Evolutionary conservation across 2,888 invertebrate species (phyloP).

Genomic region (Sesamia inferens): DNA sequence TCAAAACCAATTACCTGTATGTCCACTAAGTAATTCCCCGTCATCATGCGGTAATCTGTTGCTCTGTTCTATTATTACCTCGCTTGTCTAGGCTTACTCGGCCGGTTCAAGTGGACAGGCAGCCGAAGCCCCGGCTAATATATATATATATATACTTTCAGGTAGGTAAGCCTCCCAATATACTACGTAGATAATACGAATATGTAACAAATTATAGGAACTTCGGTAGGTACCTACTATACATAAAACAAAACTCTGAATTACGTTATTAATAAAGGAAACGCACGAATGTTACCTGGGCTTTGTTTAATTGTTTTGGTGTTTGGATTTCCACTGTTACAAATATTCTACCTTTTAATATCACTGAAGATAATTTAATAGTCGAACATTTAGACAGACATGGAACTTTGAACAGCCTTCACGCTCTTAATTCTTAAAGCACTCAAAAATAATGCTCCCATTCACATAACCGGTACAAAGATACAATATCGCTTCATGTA

Average conservation of each 20-base stretch:
- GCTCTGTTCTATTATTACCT: neutral
- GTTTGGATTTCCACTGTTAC: constrained; percentile 1
- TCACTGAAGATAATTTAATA: neutral
- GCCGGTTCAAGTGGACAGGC: neutral
- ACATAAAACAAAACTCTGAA: constrained; percentile 7
- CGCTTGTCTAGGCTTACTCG: neutral
- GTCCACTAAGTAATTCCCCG: neutral
- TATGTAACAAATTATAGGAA: constrained; percentile 10
- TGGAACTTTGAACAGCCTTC: neutral
- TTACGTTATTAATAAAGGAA: constrained; percentile 26
- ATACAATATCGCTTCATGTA: too few relatives aligned
- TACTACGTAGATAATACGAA: neutral
- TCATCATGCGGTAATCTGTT: neutral
- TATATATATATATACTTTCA: constrained; percentile 22
- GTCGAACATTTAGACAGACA: too few relatives aligned
- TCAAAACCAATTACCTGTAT: neutral
- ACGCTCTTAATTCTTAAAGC: neutral
- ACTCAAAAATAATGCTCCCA: too few relatives aligned
- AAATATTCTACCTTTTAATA: neutral
- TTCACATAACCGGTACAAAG: too few relatives aligned
- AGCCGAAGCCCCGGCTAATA: neutral
- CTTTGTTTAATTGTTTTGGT: constrained; percentile 18
- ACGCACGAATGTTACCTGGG: constrained; percentile 6
- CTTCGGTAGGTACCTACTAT: neutral
- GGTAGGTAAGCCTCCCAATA: constrained; percentile 11